These are phyloP conservation scores for Brachionus koreanus DNA, from an alignment of 1,140 invertebrate species.

Conservation along the genomic window DNA sequence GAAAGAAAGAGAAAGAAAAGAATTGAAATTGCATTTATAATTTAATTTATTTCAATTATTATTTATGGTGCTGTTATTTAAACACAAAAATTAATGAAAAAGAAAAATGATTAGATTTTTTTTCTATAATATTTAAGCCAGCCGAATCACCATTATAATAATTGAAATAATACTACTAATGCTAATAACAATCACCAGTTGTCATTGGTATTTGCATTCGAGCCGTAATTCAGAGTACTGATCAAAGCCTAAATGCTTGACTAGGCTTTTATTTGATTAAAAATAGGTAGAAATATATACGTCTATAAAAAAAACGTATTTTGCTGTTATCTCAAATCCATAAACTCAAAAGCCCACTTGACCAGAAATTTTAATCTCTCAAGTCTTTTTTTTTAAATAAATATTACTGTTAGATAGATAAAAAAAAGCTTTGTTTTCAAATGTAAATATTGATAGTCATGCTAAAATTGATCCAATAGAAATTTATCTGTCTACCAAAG, in stretches of 20 bases:
- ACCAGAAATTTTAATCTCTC: conserved; percentile 36
- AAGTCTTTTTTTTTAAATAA: conserved; percentile 35
- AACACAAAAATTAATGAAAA: conserved; percentile 41
- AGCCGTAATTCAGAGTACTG: not conserved
- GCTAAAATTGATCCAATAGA: not conserved
- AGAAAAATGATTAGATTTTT: conserved; percentile 32
- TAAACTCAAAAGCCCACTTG: conserved; percentile 34
- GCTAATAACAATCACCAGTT: conserved; percentile 1
- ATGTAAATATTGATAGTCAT: conserved; percentile 38
- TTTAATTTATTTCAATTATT: conserved; percentile 44
- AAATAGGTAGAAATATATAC: conserved; percentile 13
- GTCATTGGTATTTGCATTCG: conserved; percentile 19
- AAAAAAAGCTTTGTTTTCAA: not conserved
- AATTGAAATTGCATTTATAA: conserved; percentile 24
- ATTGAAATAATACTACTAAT: not conserved
- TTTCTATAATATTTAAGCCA: conserved; percentile 29
- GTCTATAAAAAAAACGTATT: not conserved
- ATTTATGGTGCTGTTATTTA: conserved; percentile 43
- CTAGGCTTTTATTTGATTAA: conserved; percentile 12
- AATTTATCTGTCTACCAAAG: not conserved
- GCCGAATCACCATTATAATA: conserved; percentile 33
- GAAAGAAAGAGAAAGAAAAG: not conserved
- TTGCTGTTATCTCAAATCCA: conserved; percentile 20
- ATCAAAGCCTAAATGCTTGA: conserved; percentile 15
- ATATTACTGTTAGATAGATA: conserved; percentile 34